A percentile compares a stretch with the other conserved stretches of the same genome.
Conservation (phyloP, 2,797 vertebrate species). For the Apogon talboti region DNA sequence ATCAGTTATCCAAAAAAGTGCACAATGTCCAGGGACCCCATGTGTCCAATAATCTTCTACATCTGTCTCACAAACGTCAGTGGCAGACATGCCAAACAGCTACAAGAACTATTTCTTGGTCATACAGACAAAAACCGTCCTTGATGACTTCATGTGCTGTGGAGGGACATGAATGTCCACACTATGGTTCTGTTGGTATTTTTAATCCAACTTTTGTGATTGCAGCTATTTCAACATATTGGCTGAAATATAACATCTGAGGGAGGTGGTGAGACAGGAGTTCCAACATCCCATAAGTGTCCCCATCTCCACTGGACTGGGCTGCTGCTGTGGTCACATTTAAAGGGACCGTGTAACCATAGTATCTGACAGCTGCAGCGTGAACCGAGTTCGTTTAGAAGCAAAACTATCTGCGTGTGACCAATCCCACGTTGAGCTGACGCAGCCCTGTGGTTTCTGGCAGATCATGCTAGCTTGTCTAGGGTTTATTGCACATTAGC, state of each 20-base stretch:
- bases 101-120: background rate
- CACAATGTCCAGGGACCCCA: conserved; percentile 9
- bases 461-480: conserved; percentile 39
- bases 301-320: background rate
- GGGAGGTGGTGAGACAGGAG: background rate
- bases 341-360: conserved; percentile 2
- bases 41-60: conserved; percentile 3
- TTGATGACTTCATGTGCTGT: background rate
- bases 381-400: too few relatives aligned
- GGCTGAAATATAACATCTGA: background rate
- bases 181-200: conserved; percentile 17
- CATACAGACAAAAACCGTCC: too few relatives aligned
- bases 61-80: conserved; percentile 3
- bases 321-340: conserved; percentile 6
- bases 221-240: background rate
- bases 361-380: too few relatives aligned
- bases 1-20: background rate
- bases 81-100: background rate
- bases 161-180: background rate
- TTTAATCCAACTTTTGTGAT: conserved; percentile 5
- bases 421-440: conserved; percentile 37
- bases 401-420: conserved; percentile 9
- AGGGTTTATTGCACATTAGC: conserved; percentile 21
- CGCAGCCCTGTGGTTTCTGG: conserved; percentile 30
- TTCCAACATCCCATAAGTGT: background rate